A percentile compares a stretch with the other conserved stretches of the same genome.
Conservation (phyloP, 2,888 invertebrate genomes). For the Chalcis sispes region DNA sequence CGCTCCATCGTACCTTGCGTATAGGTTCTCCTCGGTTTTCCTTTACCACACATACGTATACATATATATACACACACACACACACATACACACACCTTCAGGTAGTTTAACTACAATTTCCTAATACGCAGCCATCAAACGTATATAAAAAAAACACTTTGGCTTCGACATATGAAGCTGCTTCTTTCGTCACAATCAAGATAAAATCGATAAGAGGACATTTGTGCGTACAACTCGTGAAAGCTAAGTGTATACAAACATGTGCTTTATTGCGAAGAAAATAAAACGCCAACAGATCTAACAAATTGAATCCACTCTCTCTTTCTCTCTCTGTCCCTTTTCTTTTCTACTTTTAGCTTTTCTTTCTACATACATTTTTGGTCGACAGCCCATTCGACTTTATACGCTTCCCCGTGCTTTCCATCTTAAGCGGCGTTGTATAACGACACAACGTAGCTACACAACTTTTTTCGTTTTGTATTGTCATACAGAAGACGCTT, state of each 20-base stretch:
- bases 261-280: slow-evolving; percentile 27
- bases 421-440: slow-evolving; percentile 20
- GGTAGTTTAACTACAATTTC: slow-evolving; percentile 27
- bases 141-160: slow-evolving; percentile 17
- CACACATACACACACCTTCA: slow-evolving; percentile 9
- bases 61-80: background rate
- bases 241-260: background rate
- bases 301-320: slow-evolving; percentile 52
- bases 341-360: too few species aligned
- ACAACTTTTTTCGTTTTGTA: slow-evolving; percentile 58
- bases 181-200: background rate
- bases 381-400: slow-evolving; percentile 43
- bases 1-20: too few species aligned
- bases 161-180: background rate
- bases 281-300: slow-evolving; percentile 53
- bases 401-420: slow-evolving; percentile 35
- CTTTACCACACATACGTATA: background rate
- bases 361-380: too few species aligned
- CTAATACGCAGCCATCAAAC: slow-evolving; percentile 28
- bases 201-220: slow-evolving; percentile 8
- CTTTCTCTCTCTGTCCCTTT: background rate
- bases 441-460: background rate
- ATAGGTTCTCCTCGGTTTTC: background rate
- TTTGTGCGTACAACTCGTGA: background rate
- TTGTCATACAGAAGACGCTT: too few species aligned